Evolutionary conservation across 2,113 vertebrate genomes (phyloP).

Genomic region (Plecotus auritus): DNA sequence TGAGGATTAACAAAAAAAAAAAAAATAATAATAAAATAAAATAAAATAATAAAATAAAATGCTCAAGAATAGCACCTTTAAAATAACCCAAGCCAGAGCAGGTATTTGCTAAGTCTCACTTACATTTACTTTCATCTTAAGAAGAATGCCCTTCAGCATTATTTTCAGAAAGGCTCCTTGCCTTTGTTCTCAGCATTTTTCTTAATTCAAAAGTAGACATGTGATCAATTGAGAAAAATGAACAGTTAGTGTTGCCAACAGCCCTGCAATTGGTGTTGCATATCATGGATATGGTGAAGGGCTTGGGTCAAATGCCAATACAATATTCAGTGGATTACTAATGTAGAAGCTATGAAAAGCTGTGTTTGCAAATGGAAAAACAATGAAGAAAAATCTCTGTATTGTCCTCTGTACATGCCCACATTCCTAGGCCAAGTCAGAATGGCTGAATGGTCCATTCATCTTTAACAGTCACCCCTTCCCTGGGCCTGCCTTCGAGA

Average conservation of each 20-base stretch:
- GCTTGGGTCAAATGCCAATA: background rate
- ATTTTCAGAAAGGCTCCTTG: background rate
- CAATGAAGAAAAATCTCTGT: conserved; percentile 26
- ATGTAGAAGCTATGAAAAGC: background rate
- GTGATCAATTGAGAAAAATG: conserved; percentile 54
- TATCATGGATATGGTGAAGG: background rate
- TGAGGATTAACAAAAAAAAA: too few relatives aligned
- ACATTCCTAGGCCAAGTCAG: background rate
- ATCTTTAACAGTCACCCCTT: background rate
- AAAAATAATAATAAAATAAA: too few relatives aligned
- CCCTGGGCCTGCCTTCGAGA: background rate
- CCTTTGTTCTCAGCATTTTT: conserved; percentile 29
- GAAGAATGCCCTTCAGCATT: background rate
- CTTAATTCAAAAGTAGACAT: conserved; percentile 29
- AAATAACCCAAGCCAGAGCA: background rate
- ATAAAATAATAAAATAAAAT: background rate
- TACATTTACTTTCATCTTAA: background rate
- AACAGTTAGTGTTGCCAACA: background rate
- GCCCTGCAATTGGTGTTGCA: background rate
- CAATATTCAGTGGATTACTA: background rate
- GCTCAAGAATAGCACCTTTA: background rate
- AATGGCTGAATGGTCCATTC: background rate
- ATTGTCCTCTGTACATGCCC: background rate
- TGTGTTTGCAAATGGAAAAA: background rate
- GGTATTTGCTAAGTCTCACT: background rate